Base-by-base conservation (phyloP, 1,140 invertebrate species). In the Euglossa dilemma region DNA sequence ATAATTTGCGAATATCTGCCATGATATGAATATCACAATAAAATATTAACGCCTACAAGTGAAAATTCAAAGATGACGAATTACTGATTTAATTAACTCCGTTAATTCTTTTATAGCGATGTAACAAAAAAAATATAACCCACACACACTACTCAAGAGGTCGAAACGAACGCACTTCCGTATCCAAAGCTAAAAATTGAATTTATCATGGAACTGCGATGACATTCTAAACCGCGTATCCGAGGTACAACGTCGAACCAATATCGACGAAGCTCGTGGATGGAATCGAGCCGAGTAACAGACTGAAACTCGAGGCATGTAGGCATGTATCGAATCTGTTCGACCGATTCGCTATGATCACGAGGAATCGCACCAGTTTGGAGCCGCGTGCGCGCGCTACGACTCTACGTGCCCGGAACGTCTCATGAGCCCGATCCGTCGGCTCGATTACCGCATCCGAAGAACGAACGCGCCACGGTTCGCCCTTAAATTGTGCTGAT, bases 401-500 rank as follows among this genome's bases (percentile, higher is more conserved):
- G 50, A 28, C 25, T 25, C 50, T 88, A 88, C 87, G 87, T 88
- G 87, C 79, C 36, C 66, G 66, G 86, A 85, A 88, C 71, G 52
- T 61, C 79, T 88, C 81, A 88, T 85, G 86, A 88, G 87, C 43
- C 18, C 64, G 64, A 66, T 61, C 28, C 50, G 67, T 59, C 54
- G 67, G 67, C 73, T 85, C 86, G 80, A 83, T 89, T 89, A 84
- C 77, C 57, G 66, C 57, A 85, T 79, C 73, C 47, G 69, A 79
- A 73, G 75, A 71, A n/a, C 45, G 63, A 79, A 36, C 36, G 71
- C 67, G 20, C n/a, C n/a, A 66, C n/a, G 73, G 86, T 63, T 12
- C 64, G 81, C 47, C 80, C 59, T 88, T 89, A 89, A 89, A 89
- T 88, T 80, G 87, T 67, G n/a, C 77, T 63, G 87, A 88, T 88